Base-by-base conservation (phyloP, 1,140 invertebrate genomes). In the Achroia grisella region DNA sequence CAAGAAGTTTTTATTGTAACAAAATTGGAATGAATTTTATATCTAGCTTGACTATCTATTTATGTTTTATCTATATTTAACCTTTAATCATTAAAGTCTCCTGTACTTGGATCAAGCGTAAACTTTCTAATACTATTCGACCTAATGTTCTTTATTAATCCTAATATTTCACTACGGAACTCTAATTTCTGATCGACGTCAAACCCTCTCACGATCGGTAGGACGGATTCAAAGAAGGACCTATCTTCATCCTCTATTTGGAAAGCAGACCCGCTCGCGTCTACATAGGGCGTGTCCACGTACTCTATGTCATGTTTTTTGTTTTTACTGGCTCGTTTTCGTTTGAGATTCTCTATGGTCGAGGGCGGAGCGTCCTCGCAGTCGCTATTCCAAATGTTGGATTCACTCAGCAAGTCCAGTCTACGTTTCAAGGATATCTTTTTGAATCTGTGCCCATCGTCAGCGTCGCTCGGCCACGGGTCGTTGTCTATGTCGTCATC, bases 141-240 rank as follows among this genome's bases (percentile, higher is more conserved):
- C 17, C 65, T 59, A 33, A 74, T 62, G 17, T 52, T 56, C 40
- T 68, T 75, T 10, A 75, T 44, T 11, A 67, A 46, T 32, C 42
- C 45, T 36, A 75, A 35, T 12, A 75, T 60, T 54, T 71, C 55
- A 23, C 62, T 64, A 4, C 70, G 52, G 40, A 76, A 73, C 28
- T 73, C 67, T 39, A 76, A 15, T 47, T 76, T 76, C 32, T 71
- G 67, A 37, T 76, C 70, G 32, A 70, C 36, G 42, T 62, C 53
- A 37, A 76, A 71, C 14, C 48, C 46, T 35, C 65, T 60, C 4
- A 73, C 63, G 0, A 62, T 63, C 1, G 72, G 72, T 11, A 76
- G 33, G 6, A 76, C 35, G 0, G 68, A 73, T 9, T 71, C 65
- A 41, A 76, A 76, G 31, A 76, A 76, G 1, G 62, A 66, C 15